phyloP scores from a whole-genome alignment of 2,113 vertebrate genomes.

The Okapia johnstoni region DNA sequence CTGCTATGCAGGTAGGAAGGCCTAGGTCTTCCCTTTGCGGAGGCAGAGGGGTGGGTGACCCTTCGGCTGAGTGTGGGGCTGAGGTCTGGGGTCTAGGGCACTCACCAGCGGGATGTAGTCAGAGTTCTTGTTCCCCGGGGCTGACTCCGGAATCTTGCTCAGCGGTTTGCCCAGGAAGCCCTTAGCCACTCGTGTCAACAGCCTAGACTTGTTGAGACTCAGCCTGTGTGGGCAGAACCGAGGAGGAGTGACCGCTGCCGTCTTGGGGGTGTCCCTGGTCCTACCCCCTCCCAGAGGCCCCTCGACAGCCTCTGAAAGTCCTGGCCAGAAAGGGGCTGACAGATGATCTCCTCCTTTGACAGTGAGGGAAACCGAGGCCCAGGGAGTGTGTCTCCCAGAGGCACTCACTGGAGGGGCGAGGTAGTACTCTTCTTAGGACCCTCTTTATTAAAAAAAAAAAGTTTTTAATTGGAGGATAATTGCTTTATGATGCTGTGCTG shows the following conservation, averaged over 20 bases:
- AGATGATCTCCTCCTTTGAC: not conserved
- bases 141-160: conserved; percentile 64
- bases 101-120: conserved; percentile 95
- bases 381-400: not conserved
- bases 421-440: not conserved
- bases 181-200: conserved; percentile 89
- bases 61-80: accelerated
- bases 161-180: conserved; percentile 91
- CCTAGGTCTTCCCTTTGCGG: not conserved
- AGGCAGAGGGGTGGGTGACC: not conserved
- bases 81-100: not conserved
- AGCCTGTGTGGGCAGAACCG: conserved; percentile 77
- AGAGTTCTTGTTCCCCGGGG: conserved; percentile 83
- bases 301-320: not conserved
- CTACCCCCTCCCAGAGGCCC: not conserved
- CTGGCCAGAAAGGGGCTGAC: not conserved
- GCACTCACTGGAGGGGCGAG: accelerated
- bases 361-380: not conserved
- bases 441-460: not conserved
- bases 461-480: not conserved
- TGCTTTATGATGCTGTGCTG: not conserved
- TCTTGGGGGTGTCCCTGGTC: not conserved
- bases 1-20: not conserved
- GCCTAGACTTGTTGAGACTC: conserved; percentile 87
- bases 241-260: accelerated